Evolutionary conservation across 2,888 invertebrate genomes (phyloP).

Genomic region (Cacoxenus indagator): DNA sequence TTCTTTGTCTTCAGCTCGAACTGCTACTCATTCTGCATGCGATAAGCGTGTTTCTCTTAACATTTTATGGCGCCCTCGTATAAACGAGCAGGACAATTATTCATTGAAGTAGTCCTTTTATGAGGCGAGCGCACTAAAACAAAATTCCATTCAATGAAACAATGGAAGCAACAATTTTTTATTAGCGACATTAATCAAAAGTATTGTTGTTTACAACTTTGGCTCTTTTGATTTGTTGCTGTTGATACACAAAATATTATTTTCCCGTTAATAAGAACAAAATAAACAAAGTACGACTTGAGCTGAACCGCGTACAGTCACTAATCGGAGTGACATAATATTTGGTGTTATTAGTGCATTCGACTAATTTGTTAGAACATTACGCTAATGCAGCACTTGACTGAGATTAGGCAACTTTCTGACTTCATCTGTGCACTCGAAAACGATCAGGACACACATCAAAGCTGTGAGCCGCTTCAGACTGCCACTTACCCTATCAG

Average conservation of each 20-base stretch:
- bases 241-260: not conserved
- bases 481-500: not conserved
- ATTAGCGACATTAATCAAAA: not conserved
- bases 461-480: not conserved
- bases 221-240: not conserved
- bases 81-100: not conserved
- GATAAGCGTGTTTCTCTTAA: too few relatives aligned
- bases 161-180: not conserved
- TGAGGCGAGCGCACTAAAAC: not conserved
- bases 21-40: too few relatives aligned
- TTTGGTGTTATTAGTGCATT: not conserved
- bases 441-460: not conserved
- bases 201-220: not conserved
- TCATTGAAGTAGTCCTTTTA: not conserved
- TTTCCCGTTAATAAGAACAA: not conserved
- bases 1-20: not conserved
- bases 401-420: not conserved
- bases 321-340: not conserved
- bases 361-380: constrained; percentile 7
- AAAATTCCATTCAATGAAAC: not conserved
- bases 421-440: not conserved
- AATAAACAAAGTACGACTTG: too few relatives aligned
- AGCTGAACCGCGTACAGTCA: too few relatives aligned
- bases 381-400: constrained; percentile 3
- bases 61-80: too few relatives aligned